A percentile compares a stretch with the other conserved stretches of the same genome.
Evolutionary conservation across 1,140 invertebrate species (phyloP).

Genomic region (Leptinotarsa undecemlineata): DNA sequence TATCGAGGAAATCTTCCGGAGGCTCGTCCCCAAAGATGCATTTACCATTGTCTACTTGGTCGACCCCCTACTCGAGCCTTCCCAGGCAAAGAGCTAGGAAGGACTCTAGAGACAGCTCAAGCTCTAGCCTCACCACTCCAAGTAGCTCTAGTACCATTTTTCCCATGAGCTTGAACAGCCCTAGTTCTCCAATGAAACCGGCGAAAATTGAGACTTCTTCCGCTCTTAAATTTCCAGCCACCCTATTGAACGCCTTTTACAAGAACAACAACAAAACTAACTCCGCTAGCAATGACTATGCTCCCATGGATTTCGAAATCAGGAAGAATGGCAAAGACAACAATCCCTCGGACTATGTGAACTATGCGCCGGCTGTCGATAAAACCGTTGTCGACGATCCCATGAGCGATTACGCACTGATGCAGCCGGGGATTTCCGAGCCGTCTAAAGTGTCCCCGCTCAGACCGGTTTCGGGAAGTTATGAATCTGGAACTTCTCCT

Average conservation of each 20-base stretch:
- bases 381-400: not conserved
- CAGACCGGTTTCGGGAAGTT: constrained; percentile 13
- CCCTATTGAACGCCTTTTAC: constrained; percentile 42
- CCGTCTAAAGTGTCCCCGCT: constrained; percentile 8
- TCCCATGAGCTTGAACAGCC: constrained; percentile 64
- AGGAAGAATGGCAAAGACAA: constrained; percentile 23
- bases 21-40: constrained; percentile 56
- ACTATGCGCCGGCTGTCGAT: constrained; percentile 43
- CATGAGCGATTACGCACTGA: constrained; percentile 52
- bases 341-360: constrained; percentile 47
- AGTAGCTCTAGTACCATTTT: constrained; percentile 64
- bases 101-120: constrained; percentile 55
- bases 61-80: constrained; percentile 52
- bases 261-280: constrained; percentile 32
- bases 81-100: constrained; percentile 47
- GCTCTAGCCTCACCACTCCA: constrained; percentile 59
- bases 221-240: constrained; percentile 41
- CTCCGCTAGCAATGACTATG: constrained; percentile 42
- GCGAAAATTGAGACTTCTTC: constrained; percentile 48
- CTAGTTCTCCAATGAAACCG: constrained; percentile 60
- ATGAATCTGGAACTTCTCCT: constrained; percentile 20
- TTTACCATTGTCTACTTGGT: constrained; percentile 45
- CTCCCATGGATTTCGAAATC: constrained; percentile 47
- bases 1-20: constrained; percentile 50
- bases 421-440: constrained; percentile 44